Conservation (phyloP, 2,113 vertebrate genomes). For the Cygnus atratus region DNA sequence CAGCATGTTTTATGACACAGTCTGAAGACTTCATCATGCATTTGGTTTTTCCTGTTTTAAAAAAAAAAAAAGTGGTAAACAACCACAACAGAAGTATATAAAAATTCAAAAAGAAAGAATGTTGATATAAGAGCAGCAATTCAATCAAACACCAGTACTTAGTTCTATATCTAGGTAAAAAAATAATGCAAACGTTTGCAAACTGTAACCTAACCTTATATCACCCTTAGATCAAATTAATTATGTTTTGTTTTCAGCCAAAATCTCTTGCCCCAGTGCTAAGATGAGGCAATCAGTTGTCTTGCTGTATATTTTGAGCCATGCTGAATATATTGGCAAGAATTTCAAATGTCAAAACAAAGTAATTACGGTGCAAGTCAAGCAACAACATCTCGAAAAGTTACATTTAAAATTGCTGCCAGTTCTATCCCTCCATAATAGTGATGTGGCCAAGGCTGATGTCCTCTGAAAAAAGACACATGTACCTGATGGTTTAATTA, state of each 20-base stretch:
- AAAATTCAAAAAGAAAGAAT: not conserved
- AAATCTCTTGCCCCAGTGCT: not conserved
- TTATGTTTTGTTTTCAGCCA: not conserved
- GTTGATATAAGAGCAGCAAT: not conserved
- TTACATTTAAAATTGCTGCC: not conserved
- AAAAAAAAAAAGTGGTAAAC: not conserved
- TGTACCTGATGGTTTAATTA: not conserved
- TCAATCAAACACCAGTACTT: not conserved
- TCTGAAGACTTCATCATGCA: conserved; percentile 99
- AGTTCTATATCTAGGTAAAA: not conserved
- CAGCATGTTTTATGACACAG: conserved; percentile 95
- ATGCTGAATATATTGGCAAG: not conserved
- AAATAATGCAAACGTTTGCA: not conserved
- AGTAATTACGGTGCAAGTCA: not conserved
- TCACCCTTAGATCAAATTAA: not conserved
- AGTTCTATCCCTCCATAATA: not conserved
- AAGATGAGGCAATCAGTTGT: not conserved
- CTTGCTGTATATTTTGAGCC: not conserved
- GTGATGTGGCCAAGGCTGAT: not conserved
- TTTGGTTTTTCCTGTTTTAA: conserved; percentile 92
- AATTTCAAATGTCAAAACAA: not conserved
- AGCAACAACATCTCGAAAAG: not conserved
- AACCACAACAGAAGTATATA: not conserved
- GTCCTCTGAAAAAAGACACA: not conserved
- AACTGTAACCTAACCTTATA: not conserved